Base-by-base conservation (phyloP, 1,140 invertebrate genomes). In the Periplaneta americana region DNA sequence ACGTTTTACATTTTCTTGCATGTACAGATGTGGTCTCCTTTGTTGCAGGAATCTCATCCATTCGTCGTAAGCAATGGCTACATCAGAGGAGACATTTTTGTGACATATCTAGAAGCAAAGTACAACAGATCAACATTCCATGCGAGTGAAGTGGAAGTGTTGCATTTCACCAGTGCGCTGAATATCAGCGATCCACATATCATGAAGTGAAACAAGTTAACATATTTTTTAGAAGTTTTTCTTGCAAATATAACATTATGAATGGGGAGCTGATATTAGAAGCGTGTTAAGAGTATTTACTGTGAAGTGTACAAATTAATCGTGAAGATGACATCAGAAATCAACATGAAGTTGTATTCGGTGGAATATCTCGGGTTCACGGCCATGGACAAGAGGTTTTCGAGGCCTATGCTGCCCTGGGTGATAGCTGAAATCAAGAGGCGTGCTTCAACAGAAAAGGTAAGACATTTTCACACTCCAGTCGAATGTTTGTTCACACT, bases 391-490 rank as follows among this genome's bases (percentile, higher is more conserved):
- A 90, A 92, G 34, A 88, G 93, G 74, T 93, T 94, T 83, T 94
- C 93, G 48, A 92, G 90, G 74, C 91, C 93, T n/a, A 95, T 95
- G 94, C 85, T 95, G 82, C 94, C 94, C 6, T 95, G 94, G 94
- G 90, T 92, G 48, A 91, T 93, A 37, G 91, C 91, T 31, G 92
- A 93, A 84, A 92, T 93, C 37, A 87, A 90, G 74, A 90, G 90
- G 83, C 89, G 91, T 66, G 91, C 90, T 75, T 89, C 87, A 77
- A 88, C 87, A 78, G 88, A 92, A 84, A 91, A 91, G 89, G 92
- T 84, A 84, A 84, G 79, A 13, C 9, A 17, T 17, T 8, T 32
- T 82, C 75, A 75, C 10, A 10, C 6, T 6, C 17, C 17, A 15
- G 39, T 57, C 22, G 39, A 57, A 57, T 57, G n/a, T n/a, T n/a